Conservation (phyloP, 1,140 invertebrate genomes). For the Calephelis virginiensis region DNA sequence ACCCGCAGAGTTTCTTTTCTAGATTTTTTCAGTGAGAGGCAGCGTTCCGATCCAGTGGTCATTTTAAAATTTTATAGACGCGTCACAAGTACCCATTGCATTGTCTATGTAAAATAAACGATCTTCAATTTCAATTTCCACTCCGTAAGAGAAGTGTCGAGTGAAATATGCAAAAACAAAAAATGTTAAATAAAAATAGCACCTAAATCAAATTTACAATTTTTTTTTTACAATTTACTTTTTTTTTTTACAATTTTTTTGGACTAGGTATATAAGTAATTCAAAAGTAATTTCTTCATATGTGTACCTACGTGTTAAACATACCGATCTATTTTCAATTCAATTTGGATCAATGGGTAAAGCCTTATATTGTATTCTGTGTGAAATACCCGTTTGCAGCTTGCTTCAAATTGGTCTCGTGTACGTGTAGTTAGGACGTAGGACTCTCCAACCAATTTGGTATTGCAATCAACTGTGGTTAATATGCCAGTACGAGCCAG, state of each 20-base stretch:
- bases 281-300: slow-evolving; percentile 9
- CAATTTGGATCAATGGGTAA: slow-evolving; percentile 23
- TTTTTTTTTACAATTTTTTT: too few relatives aligned
- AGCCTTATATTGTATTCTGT: slow-evolving; percentile 25
- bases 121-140: too few relatives aligned
- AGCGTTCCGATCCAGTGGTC: too few relatives aligned
- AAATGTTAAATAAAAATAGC: background rate
- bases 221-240: background rate
- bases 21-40: too few relatives aligned
- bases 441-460: slow-evolving; percentile 50
- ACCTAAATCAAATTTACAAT: background rate
- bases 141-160: too few relatives aligned
- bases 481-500: slow-evolving; percentile 45
- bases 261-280: background rate
- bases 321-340: slow-evolving; percentile 23
- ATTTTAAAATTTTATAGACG: too few relatives aligned
- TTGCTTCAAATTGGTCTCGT: slow-evolving; percentile 31
- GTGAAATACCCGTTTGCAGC: slow-evolving; percentile 24
- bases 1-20: too few relatives aligned
- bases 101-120: too few relatives aligned
- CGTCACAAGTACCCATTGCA: too few relatives aligned
- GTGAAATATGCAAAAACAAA: too few relatives aligned
- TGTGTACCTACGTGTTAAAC: slow-evolving; percentile 9
- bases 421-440: slow-evolving; percentile 39
- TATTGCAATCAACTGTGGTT: slow-evolving; percentile 56